Conservation (phyloP, 2,797 vertebrate genomes). For the Neomorphus geoffroyi region DNA sequence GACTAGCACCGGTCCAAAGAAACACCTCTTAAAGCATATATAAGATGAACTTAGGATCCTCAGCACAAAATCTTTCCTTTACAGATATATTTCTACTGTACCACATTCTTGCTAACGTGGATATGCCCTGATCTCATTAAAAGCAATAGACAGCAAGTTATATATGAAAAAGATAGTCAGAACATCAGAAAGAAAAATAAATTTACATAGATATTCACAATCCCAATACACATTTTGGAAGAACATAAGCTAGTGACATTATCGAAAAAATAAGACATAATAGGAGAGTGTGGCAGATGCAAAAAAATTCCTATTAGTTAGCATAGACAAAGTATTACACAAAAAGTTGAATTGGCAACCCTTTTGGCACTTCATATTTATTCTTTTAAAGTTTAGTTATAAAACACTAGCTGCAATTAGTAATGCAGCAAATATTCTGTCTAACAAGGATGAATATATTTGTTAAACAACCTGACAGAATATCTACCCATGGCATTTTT, state of each 20-base stretch:
- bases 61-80: neutral
- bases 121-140: neutral
- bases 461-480: neutral
- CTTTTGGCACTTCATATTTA: neutral
- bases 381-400: neutral
- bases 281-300: neutral
- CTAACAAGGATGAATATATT: neutral
- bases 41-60: neutral
- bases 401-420: neutral
- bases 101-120: neutral
- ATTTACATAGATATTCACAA: neutral
- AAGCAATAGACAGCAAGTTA: neutral
- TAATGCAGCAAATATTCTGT: neutral
- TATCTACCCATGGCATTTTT: neutral
- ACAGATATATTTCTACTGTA: neutral
- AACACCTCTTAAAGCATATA: neutral
- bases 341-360: neutral
- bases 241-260: neutral
- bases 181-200: neutral
- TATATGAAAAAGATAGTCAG: accelerated
- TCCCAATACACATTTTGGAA: neutral
- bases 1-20: neutral
- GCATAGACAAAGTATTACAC: neutral
- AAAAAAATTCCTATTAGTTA: neutral
- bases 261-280: neutral